Conservation (phyloP, 2,797 vertebrate genomes). For the Etheostoma perlongum region DNA sequence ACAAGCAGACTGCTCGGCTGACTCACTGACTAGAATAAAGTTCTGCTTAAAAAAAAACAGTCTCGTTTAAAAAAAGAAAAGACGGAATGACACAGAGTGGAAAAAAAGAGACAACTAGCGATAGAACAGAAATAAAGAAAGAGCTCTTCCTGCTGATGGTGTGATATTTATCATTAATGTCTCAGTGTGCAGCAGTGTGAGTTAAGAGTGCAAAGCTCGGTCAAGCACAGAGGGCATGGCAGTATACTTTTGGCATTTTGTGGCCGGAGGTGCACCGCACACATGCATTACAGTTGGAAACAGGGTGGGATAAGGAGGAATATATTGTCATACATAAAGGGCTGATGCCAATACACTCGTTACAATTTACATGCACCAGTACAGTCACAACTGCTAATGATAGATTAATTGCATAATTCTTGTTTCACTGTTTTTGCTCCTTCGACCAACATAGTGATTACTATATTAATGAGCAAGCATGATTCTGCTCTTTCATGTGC, state of each 20-base stretch:
- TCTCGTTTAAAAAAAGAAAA: slow-evolving; percentile 14
- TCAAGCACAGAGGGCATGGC: slow-evolving; percentile 20
- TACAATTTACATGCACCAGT: slow-evolving; percentile 1
- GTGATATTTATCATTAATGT: slow-evolving; percentile 13
- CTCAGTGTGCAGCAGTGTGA: neutral
- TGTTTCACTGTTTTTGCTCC: neutral
- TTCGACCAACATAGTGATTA: neutral
- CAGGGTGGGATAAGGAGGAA: neutral
- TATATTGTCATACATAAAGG: neutral
- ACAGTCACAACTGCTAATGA: neutral
- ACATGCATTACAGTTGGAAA: slow-evolving; percentile 5
- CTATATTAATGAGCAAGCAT: neutral
- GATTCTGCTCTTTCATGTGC: slow-evolving; percentile 2
- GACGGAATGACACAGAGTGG: slow-evolving; percentile 34
- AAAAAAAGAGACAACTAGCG: slow-evolving; percentile 37
- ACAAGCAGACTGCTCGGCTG: slow-evolving; percentile 74
- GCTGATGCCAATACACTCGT: neutral
- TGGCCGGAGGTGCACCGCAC: neutral
- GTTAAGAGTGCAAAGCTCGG: slow-evolving; percentile 25
- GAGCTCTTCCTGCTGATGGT: slow-evolving; percentile 7
- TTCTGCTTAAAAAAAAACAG: slow-evolving; percentile 48
- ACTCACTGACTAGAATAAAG: slow-evolving; percentile 73
- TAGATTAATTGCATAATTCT: neutral
- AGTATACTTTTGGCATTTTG: slow-evolving; percentile 13
- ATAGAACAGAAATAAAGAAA: slow-evolving; percentile 13